Evolutionary conservation across 2,888 invertebrate genomes (phyloP).

Genomic region (Pollenia labialis): DNA sequence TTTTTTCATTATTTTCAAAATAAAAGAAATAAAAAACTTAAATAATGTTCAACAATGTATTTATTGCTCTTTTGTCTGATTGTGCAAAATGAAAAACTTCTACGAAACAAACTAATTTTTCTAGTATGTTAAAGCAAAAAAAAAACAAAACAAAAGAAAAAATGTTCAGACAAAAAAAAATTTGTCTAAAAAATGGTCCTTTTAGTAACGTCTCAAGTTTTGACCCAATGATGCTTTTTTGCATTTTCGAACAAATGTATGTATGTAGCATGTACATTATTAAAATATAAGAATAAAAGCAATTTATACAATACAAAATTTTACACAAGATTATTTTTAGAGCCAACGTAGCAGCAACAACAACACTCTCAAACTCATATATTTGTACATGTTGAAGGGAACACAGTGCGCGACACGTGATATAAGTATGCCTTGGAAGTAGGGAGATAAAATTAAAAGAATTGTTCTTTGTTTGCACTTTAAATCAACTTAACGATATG

Average conservation of each 20-base stretch:
- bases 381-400: slow-evolving; percentile 10
- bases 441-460: neutral
- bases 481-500: too few species aligned
- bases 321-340: slow-evolving; percentile 60
- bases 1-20: neutral
- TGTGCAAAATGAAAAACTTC: neutral
- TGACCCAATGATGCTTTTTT: slow-evolving; percentile 62
- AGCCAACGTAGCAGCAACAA: slow-evolving; percentile 61
- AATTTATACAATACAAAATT: slow-evolving; percentile 42
- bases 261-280: slow-evolving; percentile 46
- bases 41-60: slow-evolving; percentile 49
- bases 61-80: slow-evolving; percentile 2
- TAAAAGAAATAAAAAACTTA: neutral
- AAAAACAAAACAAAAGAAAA: slow-evolving; percentile 11
- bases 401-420: slow-evolving; percentile 45
- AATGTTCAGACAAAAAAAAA: neutral
- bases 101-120: slow-evolving; percentile 35
- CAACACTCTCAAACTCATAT: neutral
- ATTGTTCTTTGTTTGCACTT: too few species aligned
- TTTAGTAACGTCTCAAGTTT: slow-evolving; percentile 63
- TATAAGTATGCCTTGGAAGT: neutral
- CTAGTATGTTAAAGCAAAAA: slow-evolving; percentile 5
- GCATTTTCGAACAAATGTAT: slow-evolving; percentile 41
- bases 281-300: slow-evolving; percentile 48
- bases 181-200: slow-evolving; percentile 25